Base-by-base conservation (phyloP, 2,888 invertebrate species). In the Iphiclides podalirius region DNA sequence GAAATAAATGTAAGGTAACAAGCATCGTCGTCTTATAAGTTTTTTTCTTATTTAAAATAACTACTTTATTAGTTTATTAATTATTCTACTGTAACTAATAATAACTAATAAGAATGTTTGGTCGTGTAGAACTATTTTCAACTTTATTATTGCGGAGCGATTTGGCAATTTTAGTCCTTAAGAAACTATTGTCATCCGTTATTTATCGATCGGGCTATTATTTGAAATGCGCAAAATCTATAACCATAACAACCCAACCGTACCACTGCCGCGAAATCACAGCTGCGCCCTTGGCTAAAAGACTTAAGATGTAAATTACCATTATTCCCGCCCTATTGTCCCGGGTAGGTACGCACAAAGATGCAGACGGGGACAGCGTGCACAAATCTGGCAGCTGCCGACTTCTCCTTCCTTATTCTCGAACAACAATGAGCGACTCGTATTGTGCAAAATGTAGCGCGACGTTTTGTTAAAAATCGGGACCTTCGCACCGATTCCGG, bases 281-380 rank as follows among this genome's bases (percentile, higher is more conserved):
- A 88, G 88, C 87, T 87, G 87, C 80, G 76, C 76, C 77, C 78
- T 83, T 75, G 75, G 63, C 73, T 76, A 76, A 79, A 74, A 78
- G 84, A 82, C 86, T 81, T 85, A 86, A 87, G 87, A 87, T 88
- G 85, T 79, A 85, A 87, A 88, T 88, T 86, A 81, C 85, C 86
- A 84, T 87, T 88, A 87, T 86, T 79, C 72, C 59, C 57, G 40
- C 52, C 54, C 74, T 61, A 80, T 87, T 87, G 86, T 87, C 64
- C 75, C 65, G 47, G 60, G 70, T 70, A 70, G 70, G 71, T 70
- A 73, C 53, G 53, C 73, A 83, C 80, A 82, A 84, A 82, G 81
- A 86, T 85, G 82, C 78, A 82, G 84, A 83, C 82, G 81, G 84
- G 83, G 80, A 78, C 78, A 77, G 65, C 74, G 72, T 84, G 84